Evolutionary conservation across 2,888 invertebrate genomes (phyloP).

Genomic region (Ernsta delagoae): DNA sequence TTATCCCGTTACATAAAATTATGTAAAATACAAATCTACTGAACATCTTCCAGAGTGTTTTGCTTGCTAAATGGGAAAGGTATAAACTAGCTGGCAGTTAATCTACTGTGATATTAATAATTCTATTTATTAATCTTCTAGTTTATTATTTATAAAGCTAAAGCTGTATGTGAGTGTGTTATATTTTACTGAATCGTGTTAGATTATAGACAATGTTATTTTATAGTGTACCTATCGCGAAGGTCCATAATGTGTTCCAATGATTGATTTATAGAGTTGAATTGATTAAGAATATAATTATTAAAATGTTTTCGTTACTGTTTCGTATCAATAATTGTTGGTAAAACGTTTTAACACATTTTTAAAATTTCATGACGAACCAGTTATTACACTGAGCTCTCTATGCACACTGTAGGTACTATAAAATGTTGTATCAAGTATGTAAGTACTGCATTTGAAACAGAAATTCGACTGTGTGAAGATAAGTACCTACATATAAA

Average conservation of each 20-base stretch:
- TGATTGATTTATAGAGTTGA: constrained; percentile 65
- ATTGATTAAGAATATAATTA: constrained; percentile 46
- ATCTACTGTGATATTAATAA: constrained; percentile 84
- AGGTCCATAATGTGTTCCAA: constrained; percentile 81
- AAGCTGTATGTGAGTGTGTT: constrained; percentile 70
- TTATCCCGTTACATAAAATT: background rate
- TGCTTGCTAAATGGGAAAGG: constrained; percentile 39
- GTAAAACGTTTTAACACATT: constrained; percentile 42
- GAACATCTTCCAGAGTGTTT: constrained; percentile 24
- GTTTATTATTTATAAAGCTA: constrained; percentile 75
- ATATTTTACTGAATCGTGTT: constrained; percentile 70
- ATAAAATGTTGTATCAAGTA: constrained; percentile 6
- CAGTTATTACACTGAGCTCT: constrained; percentile 61
- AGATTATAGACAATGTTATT: constrained; percentile 69
- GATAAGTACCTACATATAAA: constrained; percentile 37
- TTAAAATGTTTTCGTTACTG: constrained; percentile 60
- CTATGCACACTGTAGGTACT: constrained; percentile 55
- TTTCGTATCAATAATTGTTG: constrained; percentile 53
- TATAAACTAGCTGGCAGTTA: constrained; percentile 73
- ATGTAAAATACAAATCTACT: too few species aligned
- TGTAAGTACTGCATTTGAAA: constrained; percentile 39
- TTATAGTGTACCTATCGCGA: constrained; percentile 61
- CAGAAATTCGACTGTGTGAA: constrained; percentile 38
- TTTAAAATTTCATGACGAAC: constrained; percentile 30
- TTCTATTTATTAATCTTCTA: constrained; percentile 79